Percentiles rank a stretch among this genome's conserved stretches.
Conservation (phyloP, 2,113 vertebrate species). For the Lathamus discolor region DNA sequence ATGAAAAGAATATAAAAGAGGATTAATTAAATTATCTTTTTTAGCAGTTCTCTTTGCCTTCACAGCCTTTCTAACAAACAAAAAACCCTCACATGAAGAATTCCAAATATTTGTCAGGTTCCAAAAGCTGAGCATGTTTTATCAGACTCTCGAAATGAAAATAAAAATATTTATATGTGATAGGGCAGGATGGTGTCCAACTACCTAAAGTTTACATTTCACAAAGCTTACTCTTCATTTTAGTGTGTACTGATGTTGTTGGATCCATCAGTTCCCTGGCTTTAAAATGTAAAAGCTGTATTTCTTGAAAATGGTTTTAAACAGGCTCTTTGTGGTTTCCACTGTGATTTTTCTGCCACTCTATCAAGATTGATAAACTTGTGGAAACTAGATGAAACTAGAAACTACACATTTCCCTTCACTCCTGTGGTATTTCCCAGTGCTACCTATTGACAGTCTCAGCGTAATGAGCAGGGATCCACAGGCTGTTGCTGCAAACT, state of each 20-base stretch:
- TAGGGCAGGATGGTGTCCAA: not conserved
- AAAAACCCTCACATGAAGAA: not conserved
- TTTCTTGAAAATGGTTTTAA: not conserved
- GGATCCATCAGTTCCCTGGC: not conserved
- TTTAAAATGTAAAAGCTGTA: not conserved
- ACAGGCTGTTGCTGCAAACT: not conserved
- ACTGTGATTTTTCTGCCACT: not conserved
- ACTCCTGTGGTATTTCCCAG: not conserved
- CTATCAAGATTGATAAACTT: not conserved
- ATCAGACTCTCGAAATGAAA: not conserved
- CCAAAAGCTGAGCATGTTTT: not conserved
- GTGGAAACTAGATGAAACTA: not conserved
- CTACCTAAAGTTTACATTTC: not conserved
- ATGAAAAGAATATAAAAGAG: not conserved
- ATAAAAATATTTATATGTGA: not conserved
- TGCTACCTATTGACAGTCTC: too few relatives aligned
- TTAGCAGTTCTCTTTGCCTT: not conserved
- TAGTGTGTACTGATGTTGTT: not conserved
- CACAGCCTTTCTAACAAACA: not conserved
- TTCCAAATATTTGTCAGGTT: not conserved
- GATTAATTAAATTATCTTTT: not conserved
- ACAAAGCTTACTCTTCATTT: not conserved
- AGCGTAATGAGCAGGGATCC: not conserved
- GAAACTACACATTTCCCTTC: not conserved
- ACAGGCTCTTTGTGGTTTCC: not conserved